Percentiles rank a stretch among this genome's conserved stretches.
phyloP scores from a whole-genome alignment of 2,888 invertebrate species.

The Agonum fuliginosum region DNA sequence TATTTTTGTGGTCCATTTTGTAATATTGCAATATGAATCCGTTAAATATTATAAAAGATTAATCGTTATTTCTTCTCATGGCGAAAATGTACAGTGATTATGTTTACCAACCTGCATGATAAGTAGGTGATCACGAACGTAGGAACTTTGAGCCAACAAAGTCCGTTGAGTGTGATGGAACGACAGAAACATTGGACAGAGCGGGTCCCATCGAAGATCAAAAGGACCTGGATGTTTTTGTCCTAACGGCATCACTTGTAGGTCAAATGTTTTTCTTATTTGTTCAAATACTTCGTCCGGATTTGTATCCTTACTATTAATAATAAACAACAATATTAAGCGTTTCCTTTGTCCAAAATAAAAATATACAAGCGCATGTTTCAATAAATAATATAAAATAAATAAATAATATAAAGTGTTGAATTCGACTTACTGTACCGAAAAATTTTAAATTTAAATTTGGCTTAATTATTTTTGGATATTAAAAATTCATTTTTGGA shows the following conservation, averaged over 20 bases:
- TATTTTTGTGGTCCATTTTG: too few species aligned
- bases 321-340: too few species aligned
- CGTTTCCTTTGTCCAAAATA: too few species aligned
- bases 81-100: neutral
- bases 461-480: too few species aligned
- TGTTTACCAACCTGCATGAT: constrained; percentile 75
- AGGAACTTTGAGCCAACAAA: constrained; percentile 75
- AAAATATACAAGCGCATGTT: too few species aligned
- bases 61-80: too few species aligned
- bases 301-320: constrained; percentile 61
- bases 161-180: constrained; percentile 76
- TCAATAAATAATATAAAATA: neutral
- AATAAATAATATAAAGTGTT: neutral
- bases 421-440: neutral
- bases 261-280: constrained; percentile 66
- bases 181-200: constrained; percentile 75
- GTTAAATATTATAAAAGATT: too few species aligned
- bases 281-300: constrained; percentile 64
- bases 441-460: too few species aligned
- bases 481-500: too few species aligned
- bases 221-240: constrained; percentile 65
- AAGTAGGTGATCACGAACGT: constrained; percentile 75
- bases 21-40: too few species aligned
- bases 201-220: constrained; percentile 70
- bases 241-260: constrained; percentile 64